Base-by-base conservation (phyloP, 2,113 vertebrate genomes). In the Neolamprologus caudopunctatus region DNA sequence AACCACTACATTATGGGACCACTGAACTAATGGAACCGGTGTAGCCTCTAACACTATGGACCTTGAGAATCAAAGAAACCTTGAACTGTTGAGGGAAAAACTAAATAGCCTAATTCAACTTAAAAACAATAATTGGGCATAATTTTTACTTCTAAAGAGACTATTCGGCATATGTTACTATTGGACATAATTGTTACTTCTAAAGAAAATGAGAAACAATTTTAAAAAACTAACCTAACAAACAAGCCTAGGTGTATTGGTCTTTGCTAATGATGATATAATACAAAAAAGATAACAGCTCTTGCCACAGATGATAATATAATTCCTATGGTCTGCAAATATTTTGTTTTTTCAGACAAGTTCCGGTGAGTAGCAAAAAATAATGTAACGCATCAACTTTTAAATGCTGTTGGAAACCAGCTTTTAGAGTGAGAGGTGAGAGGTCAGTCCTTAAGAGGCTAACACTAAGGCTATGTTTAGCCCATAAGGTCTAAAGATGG, bases 371-470 rank as follows among this genome's bases (percentile, higher is more conserved):
- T 75, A 26, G 21, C 40, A 73, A 73, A 47, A 45, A 26, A 2
- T 10, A 24, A 75, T 28, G 68, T 26, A 73, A 47, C 0, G 2
- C 21, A 75, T 28, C 2, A 47, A 47, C 8, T 10, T 47, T 75
- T 47, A 26, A 31, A 47, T 75, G 24, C 24, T 50, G 42, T 31
- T 50, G 24, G 6, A 50, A 50, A 75, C 24, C 24, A 75, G 40
- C 40, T 75, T 50, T 75, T 28, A 31, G 42, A 50, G 42, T 75
- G 71, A 58, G 53, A 80, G 83, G 54, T 82, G 66, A 85, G 13
- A 85, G 57, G 80, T 71, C 55, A 26, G 17, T 63, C 66, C 33
- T 78, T 87, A 91, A 91, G 83, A 92, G 84, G 87, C 78, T 90
- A 86, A 82, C 5, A 8, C 6, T 33, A 40, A 80, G 40, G 28